Base-by-base conservation (phyloP, 2,888 invertebrate genomes). In the Thymelicus acteon region DNA sequence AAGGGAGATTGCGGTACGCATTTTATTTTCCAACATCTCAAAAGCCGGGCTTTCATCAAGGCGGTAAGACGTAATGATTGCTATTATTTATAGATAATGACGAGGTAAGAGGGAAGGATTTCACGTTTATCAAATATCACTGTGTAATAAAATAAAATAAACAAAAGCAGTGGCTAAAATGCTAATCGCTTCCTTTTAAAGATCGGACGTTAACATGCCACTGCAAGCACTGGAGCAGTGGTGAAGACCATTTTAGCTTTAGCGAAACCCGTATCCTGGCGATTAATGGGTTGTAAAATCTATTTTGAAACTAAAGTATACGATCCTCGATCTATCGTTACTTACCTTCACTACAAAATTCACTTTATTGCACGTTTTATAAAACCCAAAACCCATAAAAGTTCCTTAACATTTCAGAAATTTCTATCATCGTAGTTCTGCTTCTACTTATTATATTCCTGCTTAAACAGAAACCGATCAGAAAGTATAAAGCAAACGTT, bases 1-100 rank as follows among this genome's bases (percentile, higher is more conserved):
- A 75, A 73, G 73, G 73, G 75, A 62, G 73, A 75, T 75, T 75
- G 62, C 72, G 73, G 71, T 67, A 67, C 71, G 72, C 73, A 73
- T 73, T 75, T 75, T 75, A 71, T 75, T 71, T 71, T 70, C 54
- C 63, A 49, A 60, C 64, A 37, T 71, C 71, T 71, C 40, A 71
- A 64, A 71, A 65, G 60, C 60, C 60, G 54, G 40, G 65, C 60
- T 71, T 71, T 71, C 71, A 65, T 71, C 71, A 65, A 47, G 65
- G 54, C 47, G 49, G 65, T 65, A 71, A 65, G 71, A 60, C 60
- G 49, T 71, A 71, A 71, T 71, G 60, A 71, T 71, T 71, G 65
- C 65, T 71, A 71, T 71, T 65, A 64, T 70, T 70, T 70, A 70
- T 64, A 70, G 64, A 64, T 70, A 60, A 64, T 69, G 62, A 60